Evolutionary conservation across 2,113 vertebrate species (phyloP).

Genomic region (Corynorhinus townsendii): DNA sequence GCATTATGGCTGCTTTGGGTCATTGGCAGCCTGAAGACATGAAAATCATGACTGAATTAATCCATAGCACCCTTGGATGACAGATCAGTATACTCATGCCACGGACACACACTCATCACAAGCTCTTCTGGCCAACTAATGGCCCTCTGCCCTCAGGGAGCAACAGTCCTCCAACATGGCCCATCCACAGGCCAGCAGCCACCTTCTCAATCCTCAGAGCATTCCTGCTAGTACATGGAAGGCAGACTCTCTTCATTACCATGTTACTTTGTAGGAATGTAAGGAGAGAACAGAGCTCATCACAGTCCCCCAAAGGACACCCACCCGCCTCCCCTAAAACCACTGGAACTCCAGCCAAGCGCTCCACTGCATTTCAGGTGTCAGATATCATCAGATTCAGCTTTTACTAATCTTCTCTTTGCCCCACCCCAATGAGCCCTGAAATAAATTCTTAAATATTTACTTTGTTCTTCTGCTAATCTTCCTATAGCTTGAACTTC

Average conservation of each 20-base stretch:
- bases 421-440: background rate
- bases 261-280: background rate
- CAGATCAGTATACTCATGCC: background rate
- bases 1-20: background rate
- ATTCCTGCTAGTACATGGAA: background rate
- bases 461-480: constrained; percentile 51
- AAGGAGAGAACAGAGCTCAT: background rate
- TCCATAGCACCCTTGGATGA: background rate
- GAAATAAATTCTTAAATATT: constrained; percentile 68
- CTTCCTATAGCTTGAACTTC: constrained; percentile 21
- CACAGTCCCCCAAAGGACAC: background rate
- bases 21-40: background rate
- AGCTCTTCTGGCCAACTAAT: background rate
- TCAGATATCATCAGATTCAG: background rate
- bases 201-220: background rate
- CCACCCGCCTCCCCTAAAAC: background rate
- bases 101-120: background rate
- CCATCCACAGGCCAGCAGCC: background rate
- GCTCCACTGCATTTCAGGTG: background rate
- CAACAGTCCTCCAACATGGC: background rate
- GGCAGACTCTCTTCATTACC: background rate
- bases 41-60: background rate
- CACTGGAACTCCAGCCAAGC: background rate
- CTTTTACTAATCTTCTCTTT: constrained; percentile 16
- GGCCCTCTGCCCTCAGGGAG: background rate